Base-by-base conservation (phyloP, 2,797 vertebrate species). In the Cuniculus paca region DNA sequence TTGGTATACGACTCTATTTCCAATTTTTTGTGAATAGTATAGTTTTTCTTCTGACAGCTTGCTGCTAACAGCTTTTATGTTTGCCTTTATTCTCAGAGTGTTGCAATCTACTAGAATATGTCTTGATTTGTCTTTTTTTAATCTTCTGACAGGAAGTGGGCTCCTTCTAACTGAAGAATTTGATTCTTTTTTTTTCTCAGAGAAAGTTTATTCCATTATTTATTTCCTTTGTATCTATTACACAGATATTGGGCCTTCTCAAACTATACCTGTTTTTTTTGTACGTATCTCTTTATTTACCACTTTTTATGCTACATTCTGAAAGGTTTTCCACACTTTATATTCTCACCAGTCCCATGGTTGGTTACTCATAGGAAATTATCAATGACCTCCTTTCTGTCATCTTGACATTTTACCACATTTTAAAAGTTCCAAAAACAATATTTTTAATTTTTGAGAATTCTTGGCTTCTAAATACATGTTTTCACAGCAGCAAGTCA, bases 371-470 rank as follows among this genome's bases (percentile, higher is more conserved):
- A 85, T 82, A 81, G 65, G 54, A n/a, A 94, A 91, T 87, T 89
- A 80, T 92, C 87, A 91, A 50, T 63, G 24, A 78, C 58, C 26
- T 88, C 88, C 45, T 45, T 48, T 54, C 65, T 79, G 22, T 74
- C 94, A 72, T 86, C 89, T 60, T 93, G 80, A 94, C 11, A 92
- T 92, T 89, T 88, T 84, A 54, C 16, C 82, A 9, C 26, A 68
- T 72, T 94, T 89, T n/a, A 42, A 77, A 36, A 36, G 63, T 68
- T 68, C 5, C 16, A 68, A 63, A 63, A 63, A 31, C 31, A 36
- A 68, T 17, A 68, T 84, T 74, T 93, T 92, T 36, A 48, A 95
- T 95, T 90, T 93, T 83, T 96, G 56, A 90, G 11, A 87, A 77
- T 65, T 89, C 48, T 54, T 48, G 20, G 85, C 24, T 87, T 87